phyloP scores from a whole-genome alignment of 2,113 vertebrate species.

The Austrofundulus limnaeus region DNA sequence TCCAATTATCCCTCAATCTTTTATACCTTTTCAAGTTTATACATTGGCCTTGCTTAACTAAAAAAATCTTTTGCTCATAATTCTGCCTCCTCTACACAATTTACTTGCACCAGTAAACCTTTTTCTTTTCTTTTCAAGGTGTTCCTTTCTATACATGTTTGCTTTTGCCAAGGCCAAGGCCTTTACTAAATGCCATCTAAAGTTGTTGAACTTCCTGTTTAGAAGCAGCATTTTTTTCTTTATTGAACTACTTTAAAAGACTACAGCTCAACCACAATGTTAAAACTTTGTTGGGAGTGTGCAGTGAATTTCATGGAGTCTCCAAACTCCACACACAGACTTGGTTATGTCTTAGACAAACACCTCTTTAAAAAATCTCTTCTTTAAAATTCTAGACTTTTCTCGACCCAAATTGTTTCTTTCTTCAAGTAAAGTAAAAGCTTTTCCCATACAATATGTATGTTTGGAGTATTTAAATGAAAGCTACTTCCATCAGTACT shows the following conservation, averaged over 20 bases:
- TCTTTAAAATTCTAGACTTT: too few relatives aligned
- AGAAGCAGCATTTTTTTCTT: slow-evolving; percentile 11
- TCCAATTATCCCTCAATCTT: slow-evolving; percentile 28
- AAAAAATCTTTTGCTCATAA: slow-evolving; percentile 25
- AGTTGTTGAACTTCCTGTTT: slow-evolving; percentile 40
- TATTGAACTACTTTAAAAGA: not conserved
- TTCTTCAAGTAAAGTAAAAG: not conserved
- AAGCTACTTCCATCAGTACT: too few relatives aligned
- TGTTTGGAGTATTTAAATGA: too few relatives aligned
- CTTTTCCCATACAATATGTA: too few relatives aligned
- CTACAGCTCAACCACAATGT: not conserved
- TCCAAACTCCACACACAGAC: not conserved
- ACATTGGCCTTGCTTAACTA: slow-evolving; percentile 38
- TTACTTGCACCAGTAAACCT: slow-evolving; percentile 34
- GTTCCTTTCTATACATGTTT: slow-evolving; percentile 47
- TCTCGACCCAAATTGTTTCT: not conserved
- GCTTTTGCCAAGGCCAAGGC: slow-evolving; percentile 42
- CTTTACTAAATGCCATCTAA: slow-evolving; percentile 29
- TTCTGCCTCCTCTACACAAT: slow-evolving; percentile 27
- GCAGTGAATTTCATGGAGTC: not conserved
- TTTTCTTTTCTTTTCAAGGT: slow-evolving; percentile 32
- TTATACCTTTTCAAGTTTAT: slow-evolving; percentile 38
- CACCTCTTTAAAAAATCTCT: too few relatives aligned
- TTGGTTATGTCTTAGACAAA: not conserved
- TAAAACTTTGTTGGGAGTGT: not conserved